Base-by-base conservation (phyloP, 1,140 invertebrate species). In the Drosophila murphyi region DNA sequence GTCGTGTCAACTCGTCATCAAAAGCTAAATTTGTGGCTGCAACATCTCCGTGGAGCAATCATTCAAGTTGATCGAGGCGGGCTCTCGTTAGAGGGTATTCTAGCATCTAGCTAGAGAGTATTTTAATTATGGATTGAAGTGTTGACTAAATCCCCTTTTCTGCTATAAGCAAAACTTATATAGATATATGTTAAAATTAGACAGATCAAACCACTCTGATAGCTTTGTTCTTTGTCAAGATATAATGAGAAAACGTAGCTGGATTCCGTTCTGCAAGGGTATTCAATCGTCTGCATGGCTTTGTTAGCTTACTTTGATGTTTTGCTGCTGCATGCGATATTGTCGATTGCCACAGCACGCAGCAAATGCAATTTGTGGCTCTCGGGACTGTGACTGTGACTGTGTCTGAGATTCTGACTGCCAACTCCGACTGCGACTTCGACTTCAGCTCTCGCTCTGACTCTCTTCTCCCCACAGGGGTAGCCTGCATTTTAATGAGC, bases 1-100 rank as follows among this genome's bases (percentile, higher is more conserved):
- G 85, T 89, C 85, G 89, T 89, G 85, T 89, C 85, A 89, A 89
- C 85, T 89, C 86, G 85, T 78, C 86, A 89, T 89, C 85, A 89
- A 89, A 87, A 83, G 71, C 79, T 69, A 10, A 54, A 63, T 50
- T 39, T 20, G 50, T 59, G 54, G 61, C 63, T 64, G 70, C 64
- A 43, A 43, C 39, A 69, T 52, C 72, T 72, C 76, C 41, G 35
- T 60, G 82, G 65, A 76, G 83, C 82, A 87, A 88, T 87, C 82
- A 88, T 82, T 88, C 83, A 88, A 83, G 64, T 76, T 79, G 72
- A 52, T 75, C 79, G 63, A 74, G 63, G 78, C 78, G 68, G 78
- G 41, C 12, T 31, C 32, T 37, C 3, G 20, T 29, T 5, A n/a
- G 20, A 20, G 12, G 8, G 3, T 48, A 48, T n/a, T 48, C 47